These are phyloP conservation scores for Troglohyphantes excavatus DNA, from an alignment of 2,888 invertebrate genomes.

Conservation along the genomic window DNA sequence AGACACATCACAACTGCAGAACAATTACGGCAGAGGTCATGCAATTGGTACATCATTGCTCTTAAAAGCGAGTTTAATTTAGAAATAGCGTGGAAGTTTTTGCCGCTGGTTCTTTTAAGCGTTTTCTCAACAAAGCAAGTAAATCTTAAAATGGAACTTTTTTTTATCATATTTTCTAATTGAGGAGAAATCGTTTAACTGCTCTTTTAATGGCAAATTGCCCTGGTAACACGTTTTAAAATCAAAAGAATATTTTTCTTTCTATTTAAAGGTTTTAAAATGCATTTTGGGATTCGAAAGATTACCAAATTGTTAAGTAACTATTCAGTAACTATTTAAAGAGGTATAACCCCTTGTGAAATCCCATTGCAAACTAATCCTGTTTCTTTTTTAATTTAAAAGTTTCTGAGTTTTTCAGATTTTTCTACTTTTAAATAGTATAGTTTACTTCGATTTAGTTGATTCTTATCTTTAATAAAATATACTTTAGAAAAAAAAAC, in stretches of 20 bases:
- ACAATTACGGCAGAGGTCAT: slow-evolving; percentile 54
- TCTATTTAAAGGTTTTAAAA: not conserved
- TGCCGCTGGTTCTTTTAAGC: not conserved
- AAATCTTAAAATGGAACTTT: slow-evolving; percentile 19
- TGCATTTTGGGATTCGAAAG: not conserved
- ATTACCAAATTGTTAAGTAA: not conserved
- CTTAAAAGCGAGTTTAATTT: slow-evolving; percentile 56
- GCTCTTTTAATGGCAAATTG: slow-evolving; percentile 8
- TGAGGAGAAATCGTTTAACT: slow-evolving; percentile 17
- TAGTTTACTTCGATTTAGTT: no score
- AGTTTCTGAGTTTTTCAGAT: no score
- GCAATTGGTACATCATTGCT: slow-evolving; percentile 66
- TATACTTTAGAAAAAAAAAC: no score
- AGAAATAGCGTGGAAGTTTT: slow-evolving; percentile 45
- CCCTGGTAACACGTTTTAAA: not conserved
- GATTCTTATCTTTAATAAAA: no score
- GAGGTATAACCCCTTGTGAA: no score
- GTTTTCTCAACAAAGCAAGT: not conserved
- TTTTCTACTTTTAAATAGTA: no score
- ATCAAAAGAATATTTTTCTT: slow-evolving; percentile 2
- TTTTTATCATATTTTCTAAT: slow-evolving; percentile 33
- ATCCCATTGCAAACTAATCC: no score
- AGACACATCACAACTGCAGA: slow-evolving; percentile 32
- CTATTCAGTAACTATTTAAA: no score
- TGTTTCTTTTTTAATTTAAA: no score